Base-by-base conservation (phyloP, 2,888 invertebrate genomes). In the Hydrotaea diabolus region DNA sequence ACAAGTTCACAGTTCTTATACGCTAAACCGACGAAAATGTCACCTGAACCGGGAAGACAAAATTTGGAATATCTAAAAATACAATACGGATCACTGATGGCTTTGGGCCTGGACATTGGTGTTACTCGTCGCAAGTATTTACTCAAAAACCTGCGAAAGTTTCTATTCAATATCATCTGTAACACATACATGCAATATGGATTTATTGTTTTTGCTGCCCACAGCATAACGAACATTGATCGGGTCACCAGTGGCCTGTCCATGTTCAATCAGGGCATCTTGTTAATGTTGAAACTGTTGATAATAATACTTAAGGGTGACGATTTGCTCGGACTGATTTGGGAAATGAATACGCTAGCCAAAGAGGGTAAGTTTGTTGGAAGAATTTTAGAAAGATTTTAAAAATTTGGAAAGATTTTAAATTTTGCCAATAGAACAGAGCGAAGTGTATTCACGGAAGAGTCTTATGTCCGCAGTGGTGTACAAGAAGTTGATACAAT, bases 231-330 rank as follows among this genome's bases (percentile, higher is more conserved):
- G 3, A 62, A 77, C n/a, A 23, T 85, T 17, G 76, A 73, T 69
- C n/a, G 15, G 11, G 17, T 66, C 9, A 76, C 76, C 7, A 49
- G 53, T 0, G 49, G 72, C 0, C 76, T 85, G n/a, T 79, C 81
- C 13, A 46, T 82, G 13, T 79, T 74, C 19, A 85, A 82, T 79
- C 76, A 81, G 46, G 73, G 79, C n/a, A 57, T 66, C 31, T 77
- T 82, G 55, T 62, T 81, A 13, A 19, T 76, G 11, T 23, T 77
- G 9, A 82, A 85, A 73, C 13, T 81, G 0, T 13, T 19, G 7
- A 7, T 46, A 3, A 79, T 85, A 53, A 3, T 85, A 0, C 7
- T 5, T 0, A 79, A 77, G 4, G 53, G 77, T 17, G 79, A 82
- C 5, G 43, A 43, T 2, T 76, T 85, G 76, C 19, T 66, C 31